Conservation (phyloP, 1,140 invertebrate species). For the Drosophila nikananu region DNA sequence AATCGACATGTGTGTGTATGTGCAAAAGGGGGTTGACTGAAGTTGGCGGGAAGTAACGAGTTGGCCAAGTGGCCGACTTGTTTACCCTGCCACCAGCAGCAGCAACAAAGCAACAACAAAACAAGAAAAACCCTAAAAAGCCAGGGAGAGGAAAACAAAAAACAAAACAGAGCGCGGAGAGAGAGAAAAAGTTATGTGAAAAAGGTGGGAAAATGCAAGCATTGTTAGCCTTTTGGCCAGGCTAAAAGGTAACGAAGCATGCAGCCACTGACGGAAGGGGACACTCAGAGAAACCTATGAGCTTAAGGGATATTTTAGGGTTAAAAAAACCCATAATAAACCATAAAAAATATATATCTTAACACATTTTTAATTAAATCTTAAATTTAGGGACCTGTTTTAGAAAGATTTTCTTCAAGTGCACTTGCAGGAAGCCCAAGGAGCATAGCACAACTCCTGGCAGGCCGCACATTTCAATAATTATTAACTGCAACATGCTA, state of each 20-base stretch:
- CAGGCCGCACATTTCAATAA: slow-evolving; percentile 82
- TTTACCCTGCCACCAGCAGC: slow-evolving; percentile 69
- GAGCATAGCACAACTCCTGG: slow-evolving; percentile 78
- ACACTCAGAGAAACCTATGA: slow-evolving; percentile 1
- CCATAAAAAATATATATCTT: not conserved
- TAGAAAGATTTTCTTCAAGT: not conserved
- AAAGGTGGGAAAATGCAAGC: slow-evolving; percentile 84
- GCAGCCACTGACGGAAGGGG: slow-evolving; percentile 61
- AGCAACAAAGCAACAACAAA: slow-evolving; percentile 42
- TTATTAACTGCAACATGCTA: slow-evolving; percentile 84
- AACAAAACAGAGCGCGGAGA: slow-evolving; percentile 40
- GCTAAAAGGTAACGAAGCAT: slow-evolving; percentile 79
- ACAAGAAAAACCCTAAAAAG: slow-evolving; percentile 16
- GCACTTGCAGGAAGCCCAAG: slow-evolving; percentile 68
- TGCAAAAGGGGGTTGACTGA: slow-evolving; percentile 9
- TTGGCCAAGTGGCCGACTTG: slow-evolving; percentile 80
- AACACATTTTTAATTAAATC: not conserved
- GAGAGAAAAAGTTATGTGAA: slow-evolving; percentile 78
- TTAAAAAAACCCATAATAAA: not conserved
- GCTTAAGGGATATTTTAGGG: rapidly evolving
- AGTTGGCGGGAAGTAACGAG: slow-evolving; percentile 51
- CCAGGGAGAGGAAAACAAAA: slow-evolving; percentile 30
- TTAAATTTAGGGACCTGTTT: not conserved
- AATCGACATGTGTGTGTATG: slow-evolving; percentile 39
- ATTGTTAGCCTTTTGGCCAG: slow-evolving; percentile 77